These are phyloP conservation scores for Limnephilus lunatus DNA, from an alignment of 2,888 invertebrate species.

Conservation along the genomic window DNA sequence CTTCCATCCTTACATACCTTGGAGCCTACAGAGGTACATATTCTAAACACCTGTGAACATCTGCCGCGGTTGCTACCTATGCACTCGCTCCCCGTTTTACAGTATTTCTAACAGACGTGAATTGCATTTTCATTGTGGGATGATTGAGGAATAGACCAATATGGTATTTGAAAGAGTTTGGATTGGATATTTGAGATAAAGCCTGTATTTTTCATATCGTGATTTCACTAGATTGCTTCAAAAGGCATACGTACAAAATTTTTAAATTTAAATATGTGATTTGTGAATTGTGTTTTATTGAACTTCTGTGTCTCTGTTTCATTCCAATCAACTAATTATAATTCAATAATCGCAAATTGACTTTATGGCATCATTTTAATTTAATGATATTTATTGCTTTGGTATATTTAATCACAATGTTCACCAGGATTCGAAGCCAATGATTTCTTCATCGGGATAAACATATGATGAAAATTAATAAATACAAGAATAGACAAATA, in stretches of 20 bases:
- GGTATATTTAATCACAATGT: too few species aligned
- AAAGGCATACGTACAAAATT: not conserved
- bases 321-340: too few species aligned
- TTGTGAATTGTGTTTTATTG: too few species aligned
- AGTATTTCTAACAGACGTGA: constrained; percentile 50
- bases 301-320: too few species aligned
- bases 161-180: constrained; percentile 12
- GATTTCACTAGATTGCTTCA: not conserved
- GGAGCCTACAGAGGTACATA: not conserved
- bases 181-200: not conserved
- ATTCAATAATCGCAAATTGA: too few species aligned
- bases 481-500: too few species aligned
- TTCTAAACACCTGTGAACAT: constrained; percentile 58
- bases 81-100: not conserved
- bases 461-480: too few species aligned
- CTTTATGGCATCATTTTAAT: too few species aligned
- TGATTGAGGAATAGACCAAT: constrained; percentile 21
- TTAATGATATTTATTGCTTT: too few species aligned
- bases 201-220: not conserved
- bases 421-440: too few species aligned
- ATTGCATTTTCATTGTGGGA: constrained; percentile 53
- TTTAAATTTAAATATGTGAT: not conserved
- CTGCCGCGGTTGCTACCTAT: constrained; percentile 39
- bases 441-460: too few species aligned
- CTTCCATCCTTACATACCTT: not conserved